Conservation (phyloP, 2,888 invertebrate species). For the Coremacera marginata region DNA sequence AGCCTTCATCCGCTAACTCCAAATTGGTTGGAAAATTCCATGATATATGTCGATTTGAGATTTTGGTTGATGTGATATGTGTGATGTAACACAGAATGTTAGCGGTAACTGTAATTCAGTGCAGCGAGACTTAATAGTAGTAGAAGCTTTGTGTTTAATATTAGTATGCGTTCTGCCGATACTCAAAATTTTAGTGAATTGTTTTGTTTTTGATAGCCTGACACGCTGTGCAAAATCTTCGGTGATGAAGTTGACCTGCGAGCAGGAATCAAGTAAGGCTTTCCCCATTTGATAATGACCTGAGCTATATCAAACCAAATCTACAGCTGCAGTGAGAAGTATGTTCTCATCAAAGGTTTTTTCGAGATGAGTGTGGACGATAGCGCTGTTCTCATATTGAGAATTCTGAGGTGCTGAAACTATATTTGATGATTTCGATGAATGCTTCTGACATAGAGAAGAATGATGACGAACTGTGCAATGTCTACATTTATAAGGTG, state of each 20-base stretch:
- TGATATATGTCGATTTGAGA: constrained; percentile 21
- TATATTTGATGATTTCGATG: not conserved
- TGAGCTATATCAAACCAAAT: constrained; percentile 35
- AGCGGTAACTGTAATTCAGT: constrained; percentile 38
- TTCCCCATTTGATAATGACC: constrained; percentile 37
- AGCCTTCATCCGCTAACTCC: constrained; percentile 7
- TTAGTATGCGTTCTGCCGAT: constrained; percentile 40
- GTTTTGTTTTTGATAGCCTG: too few relatives aligned
- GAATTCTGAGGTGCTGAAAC: not conserved
- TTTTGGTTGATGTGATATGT: constrained; percentile 45
- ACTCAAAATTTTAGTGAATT: constrained; percentile 31
- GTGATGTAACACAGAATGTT: constrained; percentile 40
- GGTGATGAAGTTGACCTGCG: constrained; percentile 38
- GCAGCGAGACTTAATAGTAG: constrained; percentile 41
- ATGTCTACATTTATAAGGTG: not conserved
- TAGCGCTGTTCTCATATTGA: not conserved
- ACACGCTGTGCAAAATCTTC: constrained; percentile 35
- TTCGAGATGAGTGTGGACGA: constrained; percentile 34
- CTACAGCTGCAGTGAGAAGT: constrained; percentile 44
- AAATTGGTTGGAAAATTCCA: constrained; percentile 43
- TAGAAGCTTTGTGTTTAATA: constrained; percentile 34
- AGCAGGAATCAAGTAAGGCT: constrained; percentile 40
- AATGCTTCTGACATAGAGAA: not conserved
- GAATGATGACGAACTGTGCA: not conserved
- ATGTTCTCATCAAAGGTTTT: constrained; percentile 30